Evolutionary conservation across 2,113 vertebrate genomes (phyloP).

Genomic region (Microtus montanus): DNA sequence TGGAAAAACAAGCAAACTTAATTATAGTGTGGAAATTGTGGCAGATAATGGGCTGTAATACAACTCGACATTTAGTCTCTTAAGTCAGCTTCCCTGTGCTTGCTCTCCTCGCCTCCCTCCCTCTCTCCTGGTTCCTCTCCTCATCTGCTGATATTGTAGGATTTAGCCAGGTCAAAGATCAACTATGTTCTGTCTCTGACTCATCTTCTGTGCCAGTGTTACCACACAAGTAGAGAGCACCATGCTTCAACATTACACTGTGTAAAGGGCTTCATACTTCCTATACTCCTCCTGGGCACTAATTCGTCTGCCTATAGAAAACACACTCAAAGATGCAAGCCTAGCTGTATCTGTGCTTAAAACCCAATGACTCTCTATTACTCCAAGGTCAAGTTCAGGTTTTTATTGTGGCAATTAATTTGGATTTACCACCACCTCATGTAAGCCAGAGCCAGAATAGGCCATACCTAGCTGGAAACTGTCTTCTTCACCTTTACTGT

Average conservation of each 20-base stretch:
- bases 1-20: neutral
- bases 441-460: neutral
- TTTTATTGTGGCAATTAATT: neutral
- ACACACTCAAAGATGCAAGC: neutral
- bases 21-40: neutral
- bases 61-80: neutral
- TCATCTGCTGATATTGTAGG: neutral
- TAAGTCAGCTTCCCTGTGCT: neutral
- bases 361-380: neutral
- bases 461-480: neutral
- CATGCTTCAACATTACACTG: neutral
- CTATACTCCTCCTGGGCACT: neutral
- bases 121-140: neutral
- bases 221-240: neutral
- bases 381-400: neutral
- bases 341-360: neutral
- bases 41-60: neutral
- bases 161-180: neutral
- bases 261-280: neutral
- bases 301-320: neutral
- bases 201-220: neutral
- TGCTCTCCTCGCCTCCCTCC: fast-evolving
- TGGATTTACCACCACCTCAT: neutral
- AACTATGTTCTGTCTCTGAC: neutral
- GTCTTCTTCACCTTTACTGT: neutral